Evolutionary conservation across 2,797 vertebrate genomes (phyloP).

Genomic region (Hyperoplus lanceolatus): DNA sequence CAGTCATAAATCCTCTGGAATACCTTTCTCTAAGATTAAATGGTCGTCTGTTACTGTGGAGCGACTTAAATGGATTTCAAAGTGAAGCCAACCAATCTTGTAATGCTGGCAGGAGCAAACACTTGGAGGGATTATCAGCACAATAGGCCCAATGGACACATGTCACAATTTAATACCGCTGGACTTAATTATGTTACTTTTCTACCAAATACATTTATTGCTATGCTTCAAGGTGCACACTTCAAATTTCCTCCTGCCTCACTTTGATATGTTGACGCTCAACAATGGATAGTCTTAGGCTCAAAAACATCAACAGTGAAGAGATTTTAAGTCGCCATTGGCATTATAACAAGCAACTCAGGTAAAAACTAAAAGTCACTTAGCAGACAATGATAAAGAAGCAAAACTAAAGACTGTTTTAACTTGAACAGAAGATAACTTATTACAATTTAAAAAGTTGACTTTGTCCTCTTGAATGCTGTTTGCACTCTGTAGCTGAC

Average conservation of each 20-base stretch:
- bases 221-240: not conserved
- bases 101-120: conserved; percentile 40
- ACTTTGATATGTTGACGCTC: not conserved
- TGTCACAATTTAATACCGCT: conserved; percentile 36
- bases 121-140: conserved; percentile 49
- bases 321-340: not conserved
- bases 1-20: conserved; percentile 69
- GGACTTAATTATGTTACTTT: conserved; percentile 46
- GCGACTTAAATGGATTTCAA: conserved; percentile 70
- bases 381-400: not conserved
- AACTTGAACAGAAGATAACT: not conserved
- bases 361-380: not conserved
- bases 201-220: conserved; percentile 18
- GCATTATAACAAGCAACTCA: not conserved
- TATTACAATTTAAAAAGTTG: conserved; percentile 16
- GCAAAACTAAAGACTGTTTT: not conserved
- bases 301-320: not conserved
- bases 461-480: conserved; percentile 17
- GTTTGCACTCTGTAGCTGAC: conserved; percentile 21
- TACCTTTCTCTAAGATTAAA: conserved; percentile 76
- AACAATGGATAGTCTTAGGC: not conserved
- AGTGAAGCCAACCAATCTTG: conserved; percentile 47
- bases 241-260: not conserved
- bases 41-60: conserved; percentile 55
- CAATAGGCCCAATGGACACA: conserved; percentile 46